Conservation (phyloP, 2,888 invertebrate genomes). For the Cloeon dipterum region DNA sequence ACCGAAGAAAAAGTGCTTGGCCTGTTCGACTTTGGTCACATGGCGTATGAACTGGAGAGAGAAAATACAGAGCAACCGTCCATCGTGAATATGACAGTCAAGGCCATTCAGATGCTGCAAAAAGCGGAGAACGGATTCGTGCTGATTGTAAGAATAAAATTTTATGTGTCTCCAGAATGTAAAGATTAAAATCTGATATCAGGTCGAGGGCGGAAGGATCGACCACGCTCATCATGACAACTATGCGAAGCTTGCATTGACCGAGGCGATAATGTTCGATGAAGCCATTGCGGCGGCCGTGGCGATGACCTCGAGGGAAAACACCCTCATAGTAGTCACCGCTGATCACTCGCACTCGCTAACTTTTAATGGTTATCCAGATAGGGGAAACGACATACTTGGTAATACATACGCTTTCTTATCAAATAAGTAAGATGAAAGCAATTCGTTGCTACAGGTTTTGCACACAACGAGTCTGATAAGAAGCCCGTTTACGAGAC, state of each 20-base stretch:
- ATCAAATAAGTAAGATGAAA: no score
- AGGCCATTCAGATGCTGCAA: conserved; percentile 26
- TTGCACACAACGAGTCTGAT: conserved; percentile 18
- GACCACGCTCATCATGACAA: conserved; percentile 40
- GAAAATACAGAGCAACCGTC: conserved; percentile 24
- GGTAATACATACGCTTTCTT: no score
- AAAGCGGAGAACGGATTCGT: conserved; percentile 26
- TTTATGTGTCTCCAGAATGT: no score
- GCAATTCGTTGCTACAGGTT: conserved; percentile 15
- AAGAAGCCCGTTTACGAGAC: conserved; percentile 25
- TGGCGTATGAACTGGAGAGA: conserved; percentile 28
- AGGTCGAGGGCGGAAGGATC: conserved; percentile 35
- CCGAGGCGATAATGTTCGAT: conserved; percentile 37
- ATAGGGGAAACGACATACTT: conserved; percentile 30
- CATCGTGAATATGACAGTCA: conserved; percentile 30
- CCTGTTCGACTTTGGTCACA: conserved; percentile 29
- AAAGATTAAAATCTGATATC: no score
- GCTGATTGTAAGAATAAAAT: no score
- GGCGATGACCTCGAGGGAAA: conserved; percentile 21
- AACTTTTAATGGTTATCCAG: conserved; percentile 35
- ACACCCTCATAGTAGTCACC: conserved; percentile 41
- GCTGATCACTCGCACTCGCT: conserved; percentile 39
- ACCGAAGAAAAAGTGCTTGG: conserved; percentile 8
- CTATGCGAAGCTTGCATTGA: conserved; percentile 31
- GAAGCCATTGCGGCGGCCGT: conserved; percentile 31